Conservation (phyloP, 2,113 vertebrate species). For the Apteryx owenii region DNA sequence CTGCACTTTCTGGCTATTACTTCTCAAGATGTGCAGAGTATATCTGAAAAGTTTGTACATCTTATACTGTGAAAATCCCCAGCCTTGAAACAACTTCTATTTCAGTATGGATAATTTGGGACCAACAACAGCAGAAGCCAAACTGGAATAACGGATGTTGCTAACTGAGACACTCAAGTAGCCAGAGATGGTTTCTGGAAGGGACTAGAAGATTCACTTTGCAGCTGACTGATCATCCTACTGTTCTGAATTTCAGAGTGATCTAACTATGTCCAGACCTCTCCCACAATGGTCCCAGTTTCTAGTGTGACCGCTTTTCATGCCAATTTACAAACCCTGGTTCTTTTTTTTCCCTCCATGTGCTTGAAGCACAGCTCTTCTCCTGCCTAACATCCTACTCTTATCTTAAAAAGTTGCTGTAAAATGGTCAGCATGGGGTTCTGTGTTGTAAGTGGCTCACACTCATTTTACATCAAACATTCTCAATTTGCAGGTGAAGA, state of each 20-base stretch:
- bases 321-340: neutral
- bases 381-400: neutral
- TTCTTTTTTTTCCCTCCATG: neutral
- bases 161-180: neutral
- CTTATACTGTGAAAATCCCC: neutral
- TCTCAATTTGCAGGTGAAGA: neutral
- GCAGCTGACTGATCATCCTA: accelerated
- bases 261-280: neutral
- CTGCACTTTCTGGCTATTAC: neutral
- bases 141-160: neutral
- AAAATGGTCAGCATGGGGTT: neutral
- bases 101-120: neutral
- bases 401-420: neutral
- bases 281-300: accelerated
- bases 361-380: neutral
- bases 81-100: neutral
- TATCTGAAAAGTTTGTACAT: neutral
- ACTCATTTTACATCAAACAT: neutral
- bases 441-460: neutral
- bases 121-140: neutral
- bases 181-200: neutral
- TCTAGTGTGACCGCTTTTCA: neutral
- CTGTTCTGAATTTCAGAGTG: neutral
- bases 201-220: neutral
- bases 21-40: neutral